Evolutionary conservation across 2,888 invertebrate species (phyloP).

Genomic region (Ellobium chinense): DNA sequence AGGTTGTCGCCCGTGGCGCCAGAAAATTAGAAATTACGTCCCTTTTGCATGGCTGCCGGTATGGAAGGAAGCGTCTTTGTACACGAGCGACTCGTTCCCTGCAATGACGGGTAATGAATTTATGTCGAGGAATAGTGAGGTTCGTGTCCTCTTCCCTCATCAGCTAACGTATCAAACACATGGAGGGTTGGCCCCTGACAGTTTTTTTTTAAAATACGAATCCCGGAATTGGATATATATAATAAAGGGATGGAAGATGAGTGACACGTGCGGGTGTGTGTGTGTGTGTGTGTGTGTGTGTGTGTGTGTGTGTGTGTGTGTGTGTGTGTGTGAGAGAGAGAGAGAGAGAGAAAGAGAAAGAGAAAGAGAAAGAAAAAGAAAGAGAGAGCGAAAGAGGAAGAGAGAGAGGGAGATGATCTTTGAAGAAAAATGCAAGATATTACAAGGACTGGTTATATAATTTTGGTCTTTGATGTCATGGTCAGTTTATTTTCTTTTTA

Average conservation of each 20-base stretch:
- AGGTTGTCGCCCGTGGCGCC: constrained; percentile 28
- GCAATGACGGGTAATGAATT: constrained; percentile 18
- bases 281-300: not conserved
- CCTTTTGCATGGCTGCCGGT: constrained; percentile 13
- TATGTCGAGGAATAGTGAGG: not conserved
- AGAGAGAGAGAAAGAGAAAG: not conserved
- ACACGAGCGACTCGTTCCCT: not conserved
- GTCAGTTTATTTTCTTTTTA: too few species aligned
- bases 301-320: not conserved
- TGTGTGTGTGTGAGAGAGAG: not conserved
- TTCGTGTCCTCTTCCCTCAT: not conserved
- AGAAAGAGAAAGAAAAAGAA: not conserved
- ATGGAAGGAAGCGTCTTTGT: not conserved
- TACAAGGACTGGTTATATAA: too few species aligned
- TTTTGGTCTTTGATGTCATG: too few species aligned
- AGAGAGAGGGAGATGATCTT: not conserved
- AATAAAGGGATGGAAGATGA: not conserved
- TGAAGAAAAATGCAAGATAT: too few species aligned
- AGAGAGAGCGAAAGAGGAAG: not conserved
- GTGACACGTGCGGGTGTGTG: not conserved
- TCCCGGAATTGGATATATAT: not conserved
- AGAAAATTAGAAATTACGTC: constrained; percentile 35
- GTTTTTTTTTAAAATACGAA: too few species aligned
- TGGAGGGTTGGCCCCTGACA: not conserved
- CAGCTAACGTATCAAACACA: constrained; percentile 14